These are phyloP conservation scores for Erpobdella octoculata DNA, from an alignment of 2,888 invertebrate genomes.

Conservation along the genomic window DNA sequence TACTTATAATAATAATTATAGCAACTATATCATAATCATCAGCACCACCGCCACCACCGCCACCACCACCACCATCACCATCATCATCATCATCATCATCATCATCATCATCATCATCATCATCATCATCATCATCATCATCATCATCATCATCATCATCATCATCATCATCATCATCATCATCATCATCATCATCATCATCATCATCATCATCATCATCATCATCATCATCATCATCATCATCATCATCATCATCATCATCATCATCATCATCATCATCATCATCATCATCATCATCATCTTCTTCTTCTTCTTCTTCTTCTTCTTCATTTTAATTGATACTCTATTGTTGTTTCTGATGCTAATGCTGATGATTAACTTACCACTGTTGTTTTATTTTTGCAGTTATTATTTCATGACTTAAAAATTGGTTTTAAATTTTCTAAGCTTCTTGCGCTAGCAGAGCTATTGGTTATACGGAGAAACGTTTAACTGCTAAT, in stretches of 20 bases:
- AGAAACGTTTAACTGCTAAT: too few relatives aligned
- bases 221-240: slow-evolving; percentile 24
- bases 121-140: slow-evolving; percentile 21
- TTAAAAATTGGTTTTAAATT: too few relatives aligned
- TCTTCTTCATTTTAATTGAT: too few relatives aligned
- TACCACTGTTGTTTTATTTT: too few relatives aligned
- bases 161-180: slow-evolving; percentile 12
- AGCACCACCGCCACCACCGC: not conserved
- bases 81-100: slow-evolving; percentile 12
- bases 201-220: slow-evolving; percentile 21
- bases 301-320: slow-evolving; percentile 6
- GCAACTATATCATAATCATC: not conserved
- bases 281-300: slow-evolving; percentile 25
- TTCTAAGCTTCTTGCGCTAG: too few relatives aligned
- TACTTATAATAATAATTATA: not conserved
- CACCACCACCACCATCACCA: not conserved
- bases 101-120: slow-evolving; percentile 14
- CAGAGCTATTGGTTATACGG: too few relatives aligned
- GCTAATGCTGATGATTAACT: too few relatives aligned
- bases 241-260: slow-evolving; percentile 24
- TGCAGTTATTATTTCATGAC: too few relatives aligned
- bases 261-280: slow-evolving; percentile 22
- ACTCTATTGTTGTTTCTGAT: too few relatives aligned
- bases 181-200: not conserved
- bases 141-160: slow-evolving; percentile 9